Conservation (phyloP, 2,797 vertebrate species). For the Enteromius paludinosus region DNA sequence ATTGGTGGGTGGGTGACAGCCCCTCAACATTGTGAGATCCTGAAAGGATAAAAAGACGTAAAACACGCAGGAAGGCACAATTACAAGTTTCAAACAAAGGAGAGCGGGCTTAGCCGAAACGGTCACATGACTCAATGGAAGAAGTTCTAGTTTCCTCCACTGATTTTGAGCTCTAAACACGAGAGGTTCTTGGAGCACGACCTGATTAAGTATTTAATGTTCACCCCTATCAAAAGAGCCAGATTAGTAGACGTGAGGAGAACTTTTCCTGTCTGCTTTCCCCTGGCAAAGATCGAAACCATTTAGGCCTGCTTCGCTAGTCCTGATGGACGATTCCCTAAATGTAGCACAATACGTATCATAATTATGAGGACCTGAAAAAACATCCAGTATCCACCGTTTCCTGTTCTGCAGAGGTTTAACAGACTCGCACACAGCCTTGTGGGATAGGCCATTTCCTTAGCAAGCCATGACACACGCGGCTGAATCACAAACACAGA, state of each 20-base stretch:
- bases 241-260: constrained; percentile 9
- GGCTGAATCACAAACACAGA: constrained; percentile 37
- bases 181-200: not conserved
- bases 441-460: constrained; percentile 60
- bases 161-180: constrained; percentile 33
- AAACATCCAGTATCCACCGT: constrained; percentile 60
- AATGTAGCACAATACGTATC: constrained; percentile 46
- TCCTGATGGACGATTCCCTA: constrained; percentile 41
- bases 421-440: constrained; percentile 41
- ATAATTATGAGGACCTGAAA: constrained; percentile 61
- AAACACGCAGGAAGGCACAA: constrained; percentile 34
- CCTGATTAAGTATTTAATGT: constrained; percentile 87
- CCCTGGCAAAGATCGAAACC: not conserved
- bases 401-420: constrained; percentile 57
- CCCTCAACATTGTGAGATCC: constrained; percentile 31
- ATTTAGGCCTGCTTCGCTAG: not conserved
- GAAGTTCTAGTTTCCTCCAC: constrained; percentile 23
- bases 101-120: not conserved
- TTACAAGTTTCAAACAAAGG: constrained; percentile 33
- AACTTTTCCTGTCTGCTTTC: constrained; percentile 17
- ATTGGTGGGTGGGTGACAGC: constrained; percentile 55
- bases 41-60: constrained; percentile 43
- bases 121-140: constrained; percentile 11
- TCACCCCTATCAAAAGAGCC: constrained; percentile 80
- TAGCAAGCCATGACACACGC: constrained; percentile 40